Base-by-base conservation (phyloP, 2,797 vertebrate species). In the Enoplosus armatus region DNA sequence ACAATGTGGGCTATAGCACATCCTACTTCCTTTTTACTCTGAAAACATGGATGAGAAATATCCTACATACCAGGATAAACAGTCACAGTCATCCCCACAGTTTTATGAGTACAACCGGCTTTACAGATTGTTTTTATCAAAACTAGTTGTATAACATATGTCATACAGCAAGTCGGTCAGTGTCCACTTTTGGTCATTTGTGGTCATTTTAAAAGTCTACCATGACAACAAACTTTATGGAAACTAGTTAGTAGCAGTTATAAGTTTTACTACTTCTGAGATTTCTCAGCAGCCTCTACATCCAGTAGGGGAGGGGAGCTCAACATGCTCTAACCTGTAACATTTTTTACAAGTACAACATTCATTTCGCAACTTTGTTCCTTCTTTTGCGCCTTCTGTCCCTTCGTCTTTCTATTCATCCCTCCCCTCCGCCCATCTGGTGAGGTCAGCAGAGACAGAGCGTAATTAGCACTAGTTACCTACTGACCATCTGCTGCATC, bases 401-500 rank as follows among this genome's bases (percentile, higher is more conserved):
- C 20, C 66, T 68, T 27, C 9, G 7, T 82, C 69, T 79, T 66
- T 75, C 68, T 43, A 15, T 77, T 45, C 68, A 78, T 87, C 79
- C 67, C 79, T 87, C 71, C 80, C 83, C 64, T 89, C 71, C 51
- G 58, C 83, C 91, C 86, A 89, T 94, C 87, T 92, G 90, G 66
- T 91, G 85, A 91, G 89, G 88, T 91, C 92, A 93, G 83, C 77
- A 73, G 78, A 82, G 87, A 80, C 86, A 77, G 75, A 85, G 77
- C 50, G 47, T 90, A 88, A 92, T 94, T 85, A 93, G 79, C 84
- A 72, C 69, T 48, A 70, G 87, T 90, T 91, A 93, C 88, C 87
- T 91, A 85, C 73, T 81, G 79, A 72, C 91, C 90, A 92, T 93
- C 89, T 94, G 90, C 83, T 85, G 48, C 82, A 43, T 89, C 83